A percentile compares a stretch with the other conserved stretches of the same genome.
phyloP scores from a whole-genome alignment of 2,113 vertebrate species.

The Pseudopipra pipra region DNA sequence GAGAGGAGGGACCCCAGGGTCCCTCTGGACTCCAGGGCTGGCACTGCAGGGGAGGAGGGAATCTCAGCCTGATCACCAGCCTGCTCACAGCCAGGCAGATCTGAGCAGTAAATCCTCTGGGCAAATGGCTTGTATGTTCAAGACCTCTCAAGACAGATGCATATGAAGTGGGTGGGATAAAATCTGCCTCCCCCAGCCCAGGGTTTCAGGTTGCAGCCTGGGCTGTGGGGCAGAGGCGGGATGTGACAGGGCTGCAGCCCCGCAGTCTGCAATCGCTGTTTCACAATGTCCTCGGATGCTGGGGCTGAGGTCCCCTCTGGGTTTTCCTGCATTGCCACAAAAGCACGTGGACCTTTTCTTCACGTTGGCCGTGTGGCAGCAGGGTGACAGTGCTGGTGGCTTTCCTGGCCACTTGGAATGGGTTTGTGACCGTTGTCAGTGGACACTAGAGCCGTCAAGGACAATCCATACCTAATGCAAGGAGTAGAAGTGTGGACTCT shows the following conservation, averaged over 20 bases:
- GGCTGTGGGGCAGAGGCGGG: not conserved
- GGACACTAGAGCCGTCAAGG: rapidly evolving
- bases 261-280: not conserved
- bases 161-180: rapidly evolving
- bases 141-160: not conserved
- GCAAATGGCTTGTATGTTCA: not conserved
- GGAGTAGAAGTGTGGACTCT: not conserved
- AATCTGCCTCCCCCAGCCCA: not conserved
- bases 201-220: not conserved
- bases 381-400: not conserved
- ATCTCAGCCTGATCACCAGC: not conserved
- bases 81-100: rapidly evolving
- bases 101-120: not conserved
- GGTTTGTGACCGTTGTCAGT: not conserved
- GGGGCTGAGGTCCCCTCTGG: not conserved
- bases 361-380: not conserved
- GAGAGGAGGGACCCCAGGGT: not conserved
- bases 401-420: not conserved
- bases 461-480: rapidly evolving
- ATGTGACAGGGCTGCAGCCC: not conserved
- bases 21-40: not conserved
- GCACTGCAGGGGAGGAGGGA: not conserved
- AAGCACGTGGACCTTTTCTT: not conserved
- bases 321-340: not conserved
- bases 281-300: not conserved